Conservation (phyloP, 1,140 invertebrate genomes). For the Lucilia cuprina region DNA sequence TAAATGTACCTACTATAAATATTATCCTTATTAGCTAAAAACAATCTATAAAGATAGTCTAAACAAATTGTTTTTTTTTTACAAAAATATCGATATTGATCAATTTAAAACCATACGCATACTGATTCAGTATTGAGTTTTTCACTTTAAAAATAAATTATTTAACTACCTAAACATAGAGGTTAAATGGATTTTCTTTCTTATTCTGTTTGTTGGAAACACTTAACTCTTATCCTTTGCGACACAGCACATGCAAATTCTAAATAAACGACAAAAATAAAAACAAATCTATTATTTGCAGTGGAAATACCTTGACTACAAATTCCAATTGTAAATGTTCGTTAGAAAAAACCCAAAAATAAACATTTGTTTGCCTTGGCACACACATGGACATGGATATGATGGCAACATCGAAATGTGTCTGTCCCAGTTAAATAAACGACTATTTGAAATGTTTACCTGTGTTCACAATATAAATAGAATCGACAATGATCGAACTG, state of each 20-base stretch:
- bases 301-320: conserved; percentile 18
- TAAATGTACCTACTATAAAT: too few relatives aligned
- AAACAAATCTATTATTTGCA: not conserved
- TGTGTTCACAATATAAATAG: conserved; percentile 19
- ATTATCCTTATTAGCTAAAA: too few relatives aligned
- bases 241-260: not conserved
- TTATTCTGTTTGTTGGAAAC: not conserved
- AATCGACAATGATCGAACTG: not conserved
- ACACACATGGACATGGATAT: not conserved
- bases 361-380: not conserved
- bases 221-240: not conserved
- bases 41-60: too few relatives aligned
- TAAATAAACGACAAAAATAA: not conserved
- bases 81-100: too few relatives aligned
- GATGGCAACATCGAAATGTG: not conserved
- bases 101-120: too few relatives aligned
- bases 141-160: too few relatives aligned
- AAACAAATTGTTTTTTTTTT: too few relatives aligned
- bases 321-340: conserved; percentile 11
- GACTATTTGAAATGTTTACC: not conserved
- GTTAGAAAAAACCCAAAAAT: not conserved
- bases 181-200: not conserved
- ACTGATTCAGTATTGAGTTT: too few relatives aligned
- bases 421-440: not conserved
- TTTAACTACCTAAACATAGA: not conserved